Evolutionary conservation across 1,140 invertebrate genomes (phyloP).

Genomic region (Acyrthosiphon pisum): DNA sequence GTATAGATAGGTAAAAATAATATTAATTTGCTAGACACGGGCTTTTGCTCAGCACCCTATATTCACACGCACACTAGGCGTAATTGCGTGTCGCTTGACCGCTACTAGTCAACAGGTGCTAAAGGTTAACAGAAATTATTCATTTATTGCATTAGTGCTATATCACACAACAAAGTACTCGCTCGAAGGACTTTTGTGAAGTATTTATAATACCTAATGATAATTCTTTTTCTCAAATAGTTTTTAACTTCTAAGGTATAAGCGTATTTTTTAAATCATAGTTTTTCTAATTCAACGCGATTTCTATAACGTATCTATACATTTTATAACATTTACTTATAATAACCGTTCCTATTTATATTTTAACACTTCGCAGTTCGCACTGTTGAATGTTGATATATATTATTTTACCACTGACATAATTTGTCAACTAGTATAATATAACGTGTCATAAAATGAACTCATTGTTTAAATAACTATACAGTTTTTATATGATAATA

Average conservation of each 20-base stretch:
- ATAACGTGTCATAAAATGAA: background rate
- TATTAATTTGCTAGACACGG: slow-evolving; percentile 45
- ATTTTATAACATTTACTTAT: no score
- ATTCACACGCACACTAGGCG: slow-evolving; percentile 23
- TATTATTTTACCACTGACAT: background rate
- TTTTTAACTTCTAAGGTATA: background rate
- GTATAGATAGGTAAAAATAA: background rate
- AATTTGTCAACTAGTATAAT: background rate
- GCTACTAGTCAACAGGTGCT: slow-evolving; percentile 37
- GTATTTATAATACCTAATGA: background rate
- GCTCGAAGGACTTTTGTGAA: background rate
- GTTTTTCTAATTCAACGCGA: no score
- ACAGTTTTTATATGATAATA: background rate
- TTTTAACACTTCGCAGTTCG: no score
- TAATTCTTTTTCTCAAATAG: background rate
- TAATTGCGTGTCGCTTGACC: slow-evolving; percentile 46
- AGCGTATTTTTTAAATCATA: background rate
- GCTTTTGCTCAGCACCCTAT: slow-evolving; percentile 42
- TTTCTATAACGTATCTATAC: no score
- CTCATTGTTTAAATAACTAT: background rate
- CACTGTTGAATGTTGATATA: no score
- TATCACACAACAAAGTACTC: background rate
- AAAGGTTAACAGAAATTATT: slow-evolving; percentile 44
- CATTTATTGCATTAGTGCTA: slow-evolving; percentile 16
- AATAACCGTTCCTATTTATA: background rate